Percentiles rank a stretch among this genome's conserved stretches.
These are phyloP conservation scores for Kryptopterus vitreolus DNA, from an alignment of 2,797 vertebrate genomes.

Conservation along the genomic window DNA sequence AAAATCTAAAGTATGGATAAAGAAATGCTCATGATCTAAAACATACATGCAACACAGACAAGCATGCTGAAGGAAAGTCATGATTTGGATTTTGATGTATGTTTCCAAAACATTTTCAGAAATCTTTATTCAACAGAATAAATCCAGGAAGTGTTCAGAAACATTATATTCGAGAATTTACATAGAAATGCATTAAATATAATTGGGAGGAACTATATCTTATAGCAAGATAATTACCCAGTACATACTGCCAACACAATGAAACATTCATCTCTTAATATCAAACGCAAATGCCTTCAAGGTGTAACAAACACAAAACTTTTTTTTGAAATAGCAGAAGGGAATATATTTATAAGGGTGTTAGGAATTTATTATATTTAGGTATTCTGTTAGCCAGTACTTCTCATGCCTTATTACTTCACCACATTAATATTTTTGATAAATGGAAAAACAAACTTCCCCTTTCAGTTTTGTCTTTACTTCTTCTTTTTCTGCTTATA, in stretches of 20 bases:
- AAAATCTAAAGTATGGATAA: neutral
- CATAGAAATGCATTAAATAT: neutral
- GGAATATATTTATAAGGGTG: neutral
- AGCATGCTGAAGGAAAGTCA: neutral
- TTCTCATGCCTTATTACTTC: neutral
- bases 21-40: neutral
- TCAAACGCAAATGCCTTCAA: neutral
- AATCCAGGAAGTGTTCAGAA: neutral
- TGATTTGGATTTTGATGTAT: neutral
- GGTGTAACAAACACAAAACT: neutral
- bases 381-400: neutral
- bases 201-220: neutral
- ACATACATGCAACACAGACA: neutral
- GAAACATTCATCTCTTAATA: neutral
- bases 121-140: neutral
- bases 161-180: neutral
- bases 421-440: constrained; percentile 5
- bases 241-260: neutral
- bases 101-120: neutral
- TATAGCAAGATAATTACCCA: neutral
- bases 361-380: neutral
- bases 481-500: constrained; percentile 28
- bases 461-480: constrained; percentile 17
- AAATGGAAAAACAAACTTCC: neutral
- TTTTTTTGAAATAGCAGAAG: no score